These are phyloP conservation scores for Phragmatobia fuliginosa DNA, from an alignment of 2,888 invertebrate genomes.

Conservation along the genomic window DNA sequence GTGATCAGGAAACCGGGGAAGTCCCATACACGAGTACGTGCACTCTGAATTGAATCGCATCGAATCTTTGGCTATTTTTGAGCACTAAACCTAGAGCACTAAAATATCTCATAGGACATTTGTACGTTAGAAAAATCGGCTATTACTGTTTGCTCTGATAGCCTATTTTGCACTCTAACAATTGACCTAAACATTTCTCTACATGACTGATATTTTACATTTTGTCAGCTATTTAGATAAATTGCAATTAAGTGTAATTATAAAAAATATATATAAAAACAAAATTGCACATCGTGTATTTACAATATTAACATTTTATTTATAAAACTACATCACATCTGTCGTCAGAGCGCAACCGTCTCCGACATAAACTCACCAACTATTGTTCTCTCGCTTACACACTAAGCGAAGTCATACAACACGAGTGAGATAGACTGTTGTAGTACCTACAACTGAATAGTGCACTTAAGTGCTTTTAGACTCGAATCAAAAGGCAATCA, in stretches of 20 bases:
- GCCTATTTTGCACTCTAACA: background rate
- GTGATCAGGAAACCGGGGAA: too few relatives aligned
- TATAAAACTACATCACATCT: slow-evolving; percentile 25
- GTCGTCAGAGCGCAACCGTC: background rate
- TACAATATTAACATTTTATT: slow-evolving; percentile 50
- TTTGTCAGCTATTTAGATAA: background rate
- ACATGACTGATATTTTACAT: background rate
- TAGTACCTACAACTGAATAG: slow-evolving; percentile 5
- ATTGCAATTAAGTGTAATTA: slow-evolving; percentile 26
- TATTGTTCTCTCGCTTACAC: slow-evolving; percentile 8
- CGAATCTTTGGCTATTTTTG: too few relatives aligned
- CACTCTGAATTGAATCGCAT: too few relatives aligned
- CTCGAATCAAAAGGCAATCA: slow-evolving; percentile 12
- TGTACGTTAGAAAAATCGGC: background rate
- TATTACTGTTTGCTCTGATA: background rate
- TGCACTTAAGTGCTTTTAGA: slow-evolving; percentile 11
- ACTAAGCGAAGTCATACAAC: background rate
- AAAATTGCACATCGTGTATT: slow-evolving; percentile 53
- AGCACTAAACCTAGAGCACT: too few relatives aligned
- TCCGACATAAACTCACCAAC: background rate
- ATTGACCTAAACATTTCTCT: slow-evolving; percentile 4
- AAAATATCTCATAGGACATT: background rate
- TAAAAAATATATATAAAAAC: slow-evolving; percentile 35
- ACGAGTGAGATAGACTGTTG: slow-evolving; percentile 8
- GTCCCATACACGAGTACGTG: too few relatives aligned